Conservation (phyloP, 1,140 invertebrate species). For the Sitodiplosis mosellana region DNA sequence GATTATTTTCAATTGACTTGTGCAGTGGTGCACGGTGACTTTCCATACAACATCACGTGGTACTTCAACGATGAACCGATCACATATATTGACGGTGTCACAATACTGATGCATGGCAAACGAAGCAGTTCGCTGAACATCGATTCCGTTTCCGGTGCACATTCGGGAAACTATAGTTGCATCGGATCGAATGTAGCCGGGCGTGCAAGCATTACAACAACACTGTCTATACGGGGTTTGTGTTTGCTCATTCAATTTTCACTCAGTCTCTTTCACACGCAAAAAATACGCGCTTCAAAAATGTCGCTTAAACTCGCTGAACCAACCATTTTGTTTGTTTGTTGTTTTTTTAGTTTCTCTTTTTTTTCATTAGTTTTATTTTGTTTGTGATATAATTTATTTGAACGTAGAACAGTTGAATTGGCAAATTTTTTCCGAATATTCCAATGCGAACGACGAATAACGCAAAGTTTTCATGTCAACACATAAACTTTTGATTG, state of each 20-base stretch:
- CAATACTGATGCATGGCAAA: slow-evolving; percentile 22
- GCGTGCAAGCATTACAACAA: slow-evolving; percentile 31
- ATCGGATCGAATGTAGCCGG: slow-evolving; percentile 60
- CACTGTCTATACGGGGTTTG: slow-evolving; percentile 36
- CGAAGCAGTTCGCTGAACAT: slow-evolving; percentile 55
- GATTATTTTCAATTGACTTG: slow-evolving; percentile 58
- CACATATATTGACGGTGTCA: slow-evolving; percentile 15
- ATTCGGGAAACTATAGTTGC: slow-evolving; percentile 49
- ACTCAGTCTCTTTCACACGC: no score
- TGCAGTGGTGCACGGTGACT: slow-evolving; percentile 58
- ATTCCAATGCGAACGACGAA: no score
- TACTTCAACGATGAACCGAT: slow-evolving; percentile 47
- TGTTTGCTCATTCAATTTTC: slow-evolving; percentile 21
- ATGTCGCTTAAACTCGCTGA: no score
- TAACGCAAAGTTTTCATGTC: no score
- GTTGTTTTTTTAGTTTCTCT: not conserved
- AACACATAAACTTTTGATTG: no score
- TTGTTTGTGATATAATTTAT: no score
- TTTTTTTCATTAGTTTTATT: no score
- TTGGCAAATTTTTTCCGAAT: no score
- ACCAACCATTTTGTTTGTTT: not conserved
- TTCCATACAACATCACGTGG: slow-evolving; percentile 58
- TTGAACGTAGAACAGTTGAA: no score
- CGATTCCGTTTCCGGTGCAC: slow-evolving; percentile 42
- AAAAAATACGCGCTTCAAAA: no score